Conservation (phyloP, 2,888 invertebrate species). For the Rhogogaster chlorosoma region DNA sequence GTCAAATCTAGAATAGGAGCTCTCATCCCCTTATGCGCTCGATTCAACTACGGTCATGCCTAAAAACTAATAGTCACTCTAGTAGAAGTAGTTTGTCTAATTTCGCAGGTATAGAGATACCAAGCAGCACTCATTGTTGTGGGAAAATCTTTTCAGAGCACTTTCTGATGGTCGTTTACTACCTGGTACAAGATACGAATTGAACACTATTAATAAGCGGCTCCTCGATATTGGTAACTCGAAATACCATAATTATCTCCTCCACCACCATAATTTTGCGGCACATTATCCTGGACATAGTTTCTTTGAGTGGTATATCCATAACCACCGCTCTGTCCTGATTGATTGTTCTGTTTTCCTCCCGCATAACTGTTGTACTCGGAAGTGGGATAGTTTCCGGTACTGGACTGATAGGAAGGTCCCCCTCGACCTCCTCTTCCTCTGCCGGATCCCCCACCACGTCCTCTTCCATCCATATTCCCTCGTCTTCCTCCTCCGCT, state of each 20-base stretch:
- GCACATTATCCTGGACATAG: constrained; percentile 62
- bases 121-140: constrained; percentile 18
- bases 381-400: constrained; percentile 63
- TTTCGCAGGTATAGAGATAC: constrained; percentile 10
- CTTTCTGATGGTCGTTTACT: background rate
- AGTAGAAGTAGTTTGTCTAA: constrained; percentile 35
- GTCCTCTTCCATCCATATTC: constrained; percentile 60
- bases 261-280: constrained; percentile 65
- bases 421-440: constrained; percentile 61
- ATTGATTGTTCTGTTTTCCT: constrained; percentile 59
- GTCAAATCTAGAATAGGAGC: constrained; percentile 41
- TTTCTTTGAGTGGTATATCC: constrained; percentile 67
- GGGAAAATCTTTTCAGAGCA: constrained; percentile 19
- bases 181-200: constrained; percentile 6
- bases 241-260: constrained; percentile 65
- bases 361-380: constrained; percentile 66
- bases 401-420: constrained; percentile 64
- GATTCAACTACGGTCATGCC: constrained; percentile 51
- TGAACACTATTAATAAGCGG: constrained; percentile 62
- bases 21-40: constrained; percentile 31
- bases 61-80: constrained; percentile 45
- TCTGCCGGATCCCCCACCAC: constrained; percentile 55
- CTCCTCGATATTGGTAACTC: constrained; percentile 67
- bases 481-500: constrained; percentile 57
- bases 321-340: constrained; percentile 63